A percentile compares a stretch with the other conserved stretches of the same genome.
Conservation (phyloP, 2,797 vertebrate species). For the Melanotaenia maccullochi region DNA sequence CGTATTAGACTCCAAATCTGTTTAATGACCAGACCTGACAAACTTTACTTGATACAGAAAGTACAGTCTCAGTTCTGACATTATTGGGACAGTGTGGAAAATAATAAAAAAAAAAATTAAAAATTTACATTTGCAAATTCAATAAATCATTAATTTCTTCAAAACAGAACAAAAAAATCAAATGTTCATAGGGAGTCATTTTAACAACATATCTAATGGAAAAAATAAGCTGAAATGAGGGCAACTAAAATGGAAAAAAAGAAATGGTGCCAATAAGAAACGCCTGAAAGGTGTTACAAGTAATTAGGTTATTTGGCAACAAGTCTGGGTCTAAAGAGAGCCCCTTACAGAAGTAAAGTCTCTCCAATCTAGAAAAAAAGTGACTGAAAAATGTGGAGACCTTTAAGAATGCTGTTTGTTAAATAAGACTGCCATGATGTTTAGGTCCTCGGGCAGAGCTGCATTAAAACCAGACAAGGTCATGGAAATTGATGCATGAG, state of each 20-base stretch:
- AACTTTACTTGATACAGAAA: background rate
- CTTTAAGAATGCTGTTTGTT: no score
- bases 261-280: no score
- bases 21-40: background rate
- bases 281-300: no score
- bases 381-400: background rate
- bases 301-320: no score
- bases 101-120: background rate
- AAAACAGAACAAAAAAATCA: background rate
- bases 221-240: background rate
- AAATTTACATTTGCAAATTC: background rate
- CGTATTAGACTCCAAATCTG: background rate
- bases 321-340: no score
- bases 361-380: background rate
- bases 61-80: background rate
- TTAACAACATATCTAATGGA: background rate
- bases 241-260: background rate
- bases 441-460: background rate
- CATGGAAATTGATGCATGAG: background rate
- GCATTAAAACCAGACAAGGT: background rate
- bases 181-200: background rate
- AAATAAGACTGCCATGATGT: background rate
- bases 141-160: background rate
- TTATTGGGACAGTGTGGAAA: background rate
- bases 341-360: background rate